Base-by-base conservation (phyloP, 2,888 invertebrate genomes). In the Sceliomorpha sp. region DNA sequence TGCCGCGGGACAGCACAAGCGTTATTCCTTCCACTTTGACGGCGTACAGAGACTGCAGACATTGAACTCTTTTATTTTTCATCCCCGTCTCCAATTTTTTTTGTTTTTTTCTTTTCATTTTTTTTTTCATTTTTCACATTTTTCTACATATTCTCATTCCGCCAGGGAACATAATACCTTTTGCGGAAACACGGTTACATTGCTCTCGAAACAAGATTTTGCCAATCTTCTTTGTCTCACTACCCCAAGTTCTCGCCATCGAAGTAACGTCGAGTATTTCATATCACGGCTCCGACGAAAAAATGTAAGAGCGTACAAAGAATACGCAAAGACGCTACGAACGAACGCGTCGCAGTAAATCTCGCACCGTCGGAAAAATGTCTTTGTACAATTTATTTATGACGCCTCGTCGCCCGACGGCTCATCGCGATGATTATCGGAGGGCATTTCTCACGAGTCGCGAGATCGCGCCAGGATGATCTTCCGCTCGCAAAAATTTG, bases 21-120 rank as follows among this genome's bases (percentile, higher is more conserved):
- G 75, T 80, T 78, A 79, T 78, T 78, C 76, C 78, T 81, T 73
- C 74, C 72, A 72, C 75, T 74, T 74, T 73, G 62, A 60, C 56
- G 74, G 72, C 70, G 72, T 72, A n/a, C 72, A 70, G 60, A 58
- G 66, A 48, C 51, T 48, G 56, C 39, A 47, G 27, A 48, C 53
- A 48, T 47, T 39, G 48, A 67, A 48, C 60, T 64, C 63, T 69
- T 45, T 36, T 17, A 14, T 26, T 59, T 55, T 51, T 42, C 53
- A 20, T 32, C 40, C 29, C 36, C 29, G 31, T 58, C 50, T 50
- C 36, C 29, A 39, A 50, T 36, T 50, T 29, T 56, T 26, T 29
- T 17, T 27, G 20, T 47, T 47, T 47, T 48, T 36, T 12, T 17
- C 13, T 45, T 12, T 3, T 5, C 24, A 24, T 14, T 24, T 24